A percentile compares a stretch with the other conserved stretches of the same genome.
phyloP scores from a whole-genome alignment of 2,113 vertebrate genomes.

The Phaethornis superciliosus region DNA sequence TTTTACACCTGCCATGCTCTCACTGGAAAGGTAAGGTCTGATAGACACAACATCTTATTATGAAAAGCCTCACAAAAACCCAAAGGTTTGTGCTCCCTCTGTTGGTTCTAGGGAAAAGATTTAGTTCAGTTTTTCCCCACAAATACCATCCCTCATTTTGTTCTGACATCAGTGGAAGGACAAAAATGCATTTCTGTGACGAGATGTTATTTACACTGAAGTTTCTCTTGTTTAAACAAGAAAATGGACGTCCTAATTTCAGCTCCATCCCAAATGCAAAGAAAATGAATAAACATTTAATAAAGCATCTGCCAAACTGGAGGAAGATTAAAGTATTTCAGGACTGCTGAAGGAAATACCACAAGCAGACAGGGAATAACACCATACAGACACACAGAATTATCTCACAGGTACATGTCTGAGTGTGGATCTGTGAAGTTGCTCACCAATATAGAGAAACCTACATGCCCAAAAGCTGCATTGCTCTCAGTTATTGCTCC shows the following conservation, averaged over 20 bases:
- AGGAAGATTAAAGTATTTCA: conserved; percentile 52
- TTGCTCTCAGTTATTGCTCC: neutral
- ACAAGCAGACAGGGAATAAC: neutral
- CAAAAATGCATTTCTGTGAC: neutral
- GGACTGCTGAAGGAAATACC: conserved; percentile 20
- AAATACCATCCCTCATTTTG: conserved; percentile 46
- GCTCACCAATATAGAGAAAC: neutral
- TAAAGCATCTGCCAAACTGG: conserved; percentile 52
- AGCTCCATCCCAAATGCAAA: conserved; percentile 52
- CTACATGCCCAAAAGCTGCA: rapidly evolving
- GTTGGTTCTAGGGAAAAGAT: conserved; percentile 62
- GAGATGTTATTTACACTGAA: conserved; percentile 42
- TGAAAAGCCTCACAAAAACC: neutral
- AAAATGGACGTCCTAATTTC: conserved; percentile 64
- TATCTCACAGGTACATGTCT: neutral
- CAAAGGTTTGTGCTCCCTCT: conserved; percentile 70
- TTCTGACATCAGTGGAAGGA: conserved; percentile 26
- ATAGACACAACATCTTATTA: neutral
- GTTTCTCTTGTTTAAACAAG: conserved; percentile 59
- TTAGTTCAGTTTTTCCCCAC: conserved; percentile 17
- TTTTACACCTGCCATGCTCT: neutral
- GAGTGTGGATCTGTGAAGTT: neutral
- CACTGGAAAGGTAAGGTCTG: conserved; percentile 12
- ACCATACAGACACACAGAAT: neutral
- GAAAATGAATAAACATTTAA: conserved; percentile 55